A percentile compares a stretch with the other conserved stretches of the same genome.
These are phyloP conservation scores for Alaudala cheleensis DNA, from an alignment of 2,113 vertebrate genomes.

Conservation along the genomic window DNA sequence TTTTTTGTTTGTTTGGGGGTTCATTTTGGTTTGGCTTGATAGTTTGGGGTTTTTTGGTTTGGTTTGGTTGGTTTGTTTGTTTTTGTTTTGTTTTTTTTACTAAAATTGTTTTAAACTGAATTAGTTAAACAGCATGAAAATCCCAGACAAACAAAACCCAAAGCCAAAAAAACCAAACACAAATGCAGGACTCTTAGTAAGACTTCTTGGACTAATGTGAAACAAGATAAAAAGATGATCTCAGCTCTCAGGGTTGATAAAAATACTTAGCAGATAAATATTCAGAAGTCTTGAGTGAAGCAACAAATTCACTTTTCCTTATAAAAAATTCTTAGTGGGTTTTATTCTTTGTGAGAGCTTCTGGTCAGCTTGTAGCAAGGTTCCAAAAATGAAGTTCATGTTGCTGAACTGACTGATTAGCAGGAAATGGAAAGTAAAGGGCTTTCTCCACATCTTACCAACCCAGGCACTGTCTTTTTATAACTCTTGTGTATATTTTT, in stretches of 20 bases:
- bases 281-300: neutral
- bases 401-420: neutral
- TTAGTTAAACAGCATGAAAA: neutral
- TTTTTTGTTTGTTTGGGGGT: neutral
- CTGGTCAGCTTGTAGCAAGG: neutral
- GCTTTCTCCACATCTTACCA: neutral
- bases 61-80: neutral
- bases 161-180: neutral
- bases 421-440: neutral
- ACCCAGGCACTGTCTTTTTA: neutral
- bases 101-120: neutral
- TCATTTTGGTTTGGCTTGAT: neutral
- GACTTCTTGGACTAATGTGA: neutral
- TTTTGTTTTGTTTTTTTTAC: neutral
- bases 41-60: too few species aligned
- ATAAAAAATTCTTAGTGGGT: neutral
- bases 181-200: rapidly evolving
- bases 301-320: neutral
- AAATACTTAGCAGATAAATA: neutral
- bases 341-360: neutral
- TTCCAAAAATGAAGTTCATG: neutral
- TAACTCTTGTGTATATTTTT: neutral
- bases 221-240: neutral
- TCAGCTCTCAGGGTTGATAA: neutral
- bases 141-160: neutral